Conservation (phyloP, 2,888 invertebrate species). For the Trissolcus japonicus region DNA sequence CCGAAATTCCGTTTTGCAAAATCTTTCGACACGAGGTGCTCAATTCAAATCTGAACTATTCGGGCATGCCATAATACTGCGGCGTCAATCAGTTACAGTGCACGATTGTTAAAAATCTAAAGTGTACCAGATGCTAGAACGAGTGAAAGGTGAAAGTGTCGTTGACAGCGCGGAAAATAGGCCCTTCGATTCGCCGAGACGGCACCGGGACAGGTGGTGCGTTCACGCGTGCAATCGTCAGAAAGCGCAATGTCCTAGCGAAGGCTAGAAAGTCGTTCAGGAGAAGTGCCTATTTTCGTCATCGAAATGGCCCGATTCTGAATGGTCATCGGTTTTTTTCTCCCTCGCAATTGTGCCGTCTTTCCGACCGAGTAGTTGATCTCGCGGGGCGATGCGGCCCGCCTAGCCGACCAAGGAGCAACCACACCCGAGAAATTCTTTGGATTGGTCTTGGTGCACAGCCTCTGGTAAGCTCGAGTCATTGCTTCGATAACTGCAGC, state of each 20-base stretch:
- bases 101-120: too few relatives aligned
- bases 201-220: conserved; percentile 59
- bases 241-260: conserved; percentile 72
- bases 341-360: conserved; percentile 5
- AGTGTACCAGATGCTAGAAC: conserved; percentile 10
- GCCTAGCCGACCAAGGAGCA: conserved; percentile 31
- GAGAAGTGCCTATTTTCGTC: conserved; percentile 66
- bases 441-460: conserved; percentile 36
- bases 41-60: too few relatives aligned
- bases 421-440: conserved; percentile 45
- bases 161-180: conserved; percentile 60
- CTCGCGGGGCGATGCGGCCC: conserved; percentile 63
- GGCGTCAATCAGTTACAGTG: too few relatives aligned
- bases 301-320: background rate
- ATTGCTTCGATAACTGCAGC: conserved; percentile 37
- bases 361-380: conserved; percentile 60
- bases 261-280: conserved; percentile 68
- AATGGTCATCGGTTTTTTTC: conserved; percentile 8
- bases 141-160: conserved; percentile 38
- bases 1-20: too few relatives aligned
- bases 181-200: conserved; percentile 59
- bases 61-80: too few relatives aligned
- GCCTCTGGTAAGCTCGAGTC: conserved; percentile 41
- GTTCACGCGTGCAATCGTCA: conserved; percentile 55
- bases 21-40: too few relatives aligned